These are phyloP conservation scores for Zaprionus bogoriensis DNA, from an alignment of 2,888 invertebrate species.

Conservation along the genomic window DNA sequence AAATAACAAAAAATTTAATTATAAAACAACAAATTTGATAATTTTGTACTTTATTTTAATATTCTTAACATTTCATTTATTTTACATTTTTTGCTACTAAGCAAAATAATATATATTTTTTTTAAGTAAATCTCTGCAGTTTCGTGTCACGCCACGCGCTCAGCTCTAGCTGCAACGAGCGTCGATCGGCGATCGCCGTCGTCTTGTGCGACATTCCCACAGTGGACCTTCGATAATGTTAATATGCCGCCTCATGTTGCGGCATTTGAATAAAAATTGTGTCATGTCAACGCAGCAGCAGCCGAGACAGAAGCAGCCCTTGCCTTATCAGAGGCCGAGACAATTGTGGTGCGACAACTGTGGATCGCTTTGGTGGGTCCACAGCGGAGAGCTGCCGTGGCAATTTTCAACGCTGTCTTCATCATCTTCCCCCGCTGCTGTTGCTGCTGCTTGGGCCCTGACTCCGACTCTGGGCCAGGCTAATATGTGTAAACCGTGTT, in stretches of 20 bases:
- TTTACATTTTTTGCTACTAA: too few species aligned
- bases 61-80: too few species aligned
- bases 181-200: slow-evolving; percentile 1
- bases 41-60: too few species aligned
- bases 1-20: too few species aligned
- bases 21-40: too few species aligned
- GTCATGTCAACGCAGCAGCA: slow-evolving; percentile 59
- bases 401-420: slow-evolving; percentile 56
- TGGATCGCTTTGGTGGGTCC: slow-evolving; percentile 45
- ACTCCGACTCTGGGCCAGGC: slow-evolving; percentile 47
- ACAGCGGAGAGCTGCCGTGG: slow-evolving; percentile 18
- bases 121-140: background rate
- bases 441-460: background rate
- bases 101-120: too few species aligned
- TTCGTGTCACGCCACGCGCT: slow-evolving; percentile 8
- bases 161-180: slow-evolving; percentile 11
- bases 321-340: slow-evolving; percentile 59
- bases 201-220: slow-evolving; percentile 76
- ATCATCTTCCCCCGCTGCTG: background rate
- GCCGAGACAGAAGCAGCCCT: slow-evolving; percentile 11
- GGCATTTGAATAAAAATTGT: slow-evolving; percentile 78
- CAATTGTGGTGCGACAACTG: slow-evolving; percentile 46
- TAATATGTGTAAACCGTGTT: slow-evolving; percentile 81
- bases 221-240: slow-evolving; percentile 50
- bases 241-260: slow-evolving; percentile 71